Percentiles rank a stretch among this genome's conserved stretches.
These are phyloP conservation scores for Cantharis lateralis DNA, from an alignment of 2,888 invertebrate species.

Conservation along the genomic window DNA sequence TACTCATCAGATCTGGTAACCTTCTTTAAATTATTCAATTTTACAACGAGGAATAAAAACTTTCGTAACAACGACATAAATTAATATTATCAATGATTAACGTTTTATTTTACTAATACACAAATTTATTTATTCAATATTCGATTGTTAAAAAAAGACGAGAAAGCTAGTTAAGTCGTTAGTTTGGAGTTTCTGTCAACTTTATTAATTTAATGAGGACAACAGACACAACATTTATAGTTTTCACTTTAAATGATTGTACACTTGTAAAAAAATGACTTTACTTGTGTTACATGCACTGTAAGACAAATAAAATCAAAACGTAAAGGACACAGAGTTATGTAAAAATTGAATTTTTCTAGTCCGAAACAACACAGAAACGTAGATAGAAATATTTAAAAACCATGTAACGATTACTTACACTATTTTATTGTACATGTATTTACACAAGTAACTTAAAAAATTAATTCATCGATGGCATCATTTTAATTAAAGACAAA, in stretches of 20 bases:
- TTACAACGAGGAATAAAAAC: background rate
- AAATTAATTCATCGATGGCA: constrained; percentile 27
- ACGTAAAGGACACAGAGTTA: background rate
- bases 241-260: constrained; percentile 16
- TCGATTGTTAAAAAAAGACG: background rate
- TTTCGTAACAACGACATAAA: constrained; percentile 3
- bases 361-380: constrained; percentile 5
- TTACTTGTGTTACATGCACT: background rate
- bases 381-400: constrained; percentile 5
- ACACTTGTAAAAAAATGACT: background rate
- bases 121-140: background rate
- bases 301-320: background rate
- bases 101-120: background rate
- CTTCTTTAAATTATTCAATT: background rate
- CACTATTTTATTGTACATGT: constrained; percentile 11
- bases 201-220: constrained; percentile 17
- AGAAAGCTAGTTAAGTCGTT: background rate
- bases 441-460: constrained; percentile 23
- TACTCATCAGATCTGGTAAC: background rate
- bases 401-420: constrained; percentile 10
- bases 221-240: constrained; percentile 17
- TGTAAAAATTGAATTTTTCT: background rate
- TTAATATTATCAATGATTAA: background rate
- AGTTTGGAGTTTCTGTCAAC: constrained; percentile 4
- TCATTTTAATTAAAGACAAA: constrained; percentile 17